A percentile compares a stretch with the other conserved stretches of the same genome.
Evolutionary conservation across 2,113 vertebrate species (phyloP).

Genomic region (Toxostoma redivivum): DNA sequence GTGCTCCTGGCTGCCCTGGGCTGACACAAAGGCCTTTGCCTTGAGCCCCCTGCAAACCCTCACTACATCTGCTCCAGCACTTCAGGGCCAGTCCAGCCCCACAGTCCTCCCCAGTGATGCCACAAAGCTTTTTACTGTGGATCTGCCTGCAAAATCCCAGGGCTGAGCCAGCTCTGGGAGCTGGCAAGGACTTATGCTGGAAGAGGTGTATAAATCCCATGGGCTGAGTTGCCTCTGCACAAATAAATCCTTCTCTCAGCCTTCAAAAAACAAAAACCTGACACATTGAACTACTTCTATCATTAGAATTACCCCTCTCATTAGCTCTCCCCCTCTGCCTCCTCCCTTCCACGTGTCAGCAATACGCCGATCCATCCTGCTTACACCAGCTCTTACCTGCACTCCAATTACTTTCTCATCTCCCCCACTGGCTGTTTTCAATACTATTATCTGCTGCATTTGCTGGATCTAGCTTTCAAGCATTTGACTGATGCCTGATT

Average conservation of each 20-base stretch:
- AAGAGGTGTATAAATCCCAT: not conserved
- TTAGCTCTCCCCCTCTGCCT: slow-evolving; percentile 34
- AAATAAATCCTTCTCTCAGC: not conserved
- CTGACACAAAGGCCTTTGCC: not conserved
- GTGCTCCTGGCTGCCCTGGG: not conserved
- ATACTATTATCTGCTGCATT: slow-evolving; percentile 64
- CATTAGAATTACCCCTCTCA: slow-evolving; percentile 58
- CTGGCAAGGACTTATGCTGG: accelerated
- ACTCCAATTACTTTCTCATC: slow-evolving; percentile 56
- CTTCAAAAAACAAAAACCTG: slow-evolving; percentile 20
- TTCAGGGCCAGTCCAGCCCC: not conserved
- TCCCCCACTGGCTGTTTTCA: slow-evolving; percentile 61
- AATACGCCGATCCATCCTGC: slow-evolving; percentile 37
- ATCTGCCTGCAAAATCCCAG: not conserved
- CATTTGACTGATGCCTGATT: slow-evolving; percentile 62
- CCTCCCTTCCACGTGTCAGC: slow-evolving; percentile 11
- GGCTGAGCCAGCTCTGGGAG: not conserved
- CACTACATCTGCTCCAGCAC: not conserved
- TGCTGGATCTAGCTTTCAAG: slow-evolving; percentile 54
- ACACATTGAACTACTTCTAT: slow-evolving; percentile 34
- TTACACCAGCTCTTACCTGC: slow-evolving; percentile 39
- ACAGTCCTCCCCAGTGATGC: not conserved
- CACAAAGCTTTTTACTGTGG: accelerated
- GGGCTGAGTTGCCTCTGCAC: not conserved
- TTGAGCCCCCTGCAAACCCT: not conserved